These are phyloP conservation scores for Ecliptopera silaceata DNA, from an alignment of 2,888 invertebrate species.

Conservation along the genomic window DNA sequence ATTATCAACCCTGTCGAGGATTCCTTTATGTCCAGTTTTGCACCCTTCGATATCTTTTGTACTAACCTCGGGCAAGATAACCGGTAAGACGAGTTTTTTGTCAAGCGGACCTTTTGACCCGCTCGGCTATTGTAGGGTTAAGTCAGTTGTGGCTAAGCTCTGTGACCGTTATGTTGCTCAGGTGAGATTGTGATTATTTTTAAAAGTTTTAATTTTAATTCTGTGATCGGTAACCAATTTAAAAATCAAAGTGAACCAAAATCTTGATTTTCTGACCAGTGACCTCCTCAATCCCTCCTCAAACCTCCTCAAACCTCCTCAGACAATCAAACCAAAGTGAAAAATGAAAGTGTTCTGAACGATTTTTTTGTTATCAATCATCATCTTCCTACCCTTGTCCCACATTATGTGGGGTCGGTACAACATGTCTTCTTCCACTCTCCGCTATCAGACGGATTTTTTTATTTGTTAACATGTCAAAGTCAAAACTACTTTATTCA, in stretches of 20 bases:
- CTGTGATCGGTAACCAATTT: not conserved
- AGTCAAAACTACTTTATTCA: too few species aligned
- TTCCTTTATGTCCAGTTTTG: slow-evolving; percentile 76
- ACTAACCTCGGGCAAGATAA: slow-evolving; percentile 68
- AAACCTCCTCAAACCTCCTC: too few species aligned
- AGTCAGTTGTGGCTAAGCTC: slow-evolving; percentile 72
- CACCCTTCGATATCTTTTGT: slow-evolving; percentile 71
- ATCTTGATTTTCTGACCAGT: too few species aligned
- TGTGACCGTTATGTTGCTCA: slow-evolving; percentile 31
- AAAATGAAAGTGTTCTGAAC: too few species aligned
- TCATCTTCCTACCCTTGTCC: too few species aligned
- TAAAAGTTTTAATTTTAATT: not conserved
- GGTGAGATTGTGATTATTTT: slow-evolving; percentile 32
- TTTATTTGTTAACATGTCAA: too few species aligned
- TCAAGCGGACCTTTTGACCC: slow-evolving; percentile 55
- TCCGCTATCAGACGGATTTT: too few species aligned
- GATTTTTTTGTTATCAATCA: too few species aligned
- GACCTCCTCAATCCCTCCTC: too few species aligned
- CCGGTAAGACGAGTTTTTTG: slow-evolving; percentile 77
- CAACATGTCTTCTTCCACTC: too few species aligned
- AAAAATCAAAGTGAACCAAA: not conserved
- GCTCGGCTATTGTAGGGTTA: slow-evolving; percentile 62
- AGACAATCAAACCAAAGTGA: too few species aligned
- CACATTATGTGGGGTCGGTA: too few species aligned
- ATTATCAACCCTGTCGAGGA: slow-evolving; percentile 60